Base-by-base conservation (phyloP, 2,888 invertebrate species). In the Megastigmus dorsalis region DNA sequence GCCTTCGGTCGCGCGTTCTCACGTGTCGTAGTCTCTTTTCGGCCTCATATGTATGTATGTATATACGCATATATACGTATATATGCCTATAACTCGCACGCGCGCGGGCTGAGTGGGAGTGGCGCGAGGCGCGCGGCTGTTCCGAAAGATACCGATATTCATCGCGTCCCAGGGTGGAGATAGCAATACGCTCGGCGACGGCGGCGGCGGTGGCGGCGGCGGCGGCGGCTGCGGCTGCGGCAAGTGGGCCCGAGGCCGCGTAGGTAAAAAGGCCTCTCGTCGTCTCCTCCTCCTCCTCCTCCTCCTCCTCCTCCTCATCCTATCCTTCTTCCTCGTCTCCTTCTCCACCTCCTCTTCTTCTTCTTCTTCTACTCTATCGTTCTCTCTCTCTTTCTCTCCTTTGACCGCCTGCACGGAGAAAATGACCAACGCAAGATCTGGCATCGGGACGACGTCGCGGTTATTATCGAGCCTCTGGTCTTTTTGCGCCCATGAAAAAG, bases 401-500 rank as follows among this genome's bases (percentile, higher is more conserved):
- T 30, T 7, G 4, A 0, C 5, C 33, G n/a, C 15, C 15, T 18
- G 33, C 23, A 15, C 15, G 66, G 73, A 76, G 77, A 79, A 78
- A 80, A 80, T 78, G 78, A 78, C 75, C 79, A 78, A 71, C 77
- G 74, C 76, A 74, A 73, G 74, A 78, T 79, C 77, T 77, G 70
- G 77, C 72, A 81, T 79, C 77, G 78, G 28, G 78, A 74, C 79
- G 80, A 80, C 82, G 84, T 84, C 82, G 84, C 82, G 82, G 84
- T 84, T 83, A 86, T 86, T 86, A 86, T 85, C 84, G 83, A 66
- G 80, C 83, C 84, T 79, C 83, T 81, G 82, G 84, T 84, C 84
- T 84, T 85, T 84, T 84, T 83, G 82, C 83, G 75, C 67, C 48
- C 59, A 28, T 67, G 67, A 62, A 67, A 73, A 67, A 62, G 73